Conservation (phyloP, 2,888 invertebrate species). For the Nymphalis polychloros region DNA sequence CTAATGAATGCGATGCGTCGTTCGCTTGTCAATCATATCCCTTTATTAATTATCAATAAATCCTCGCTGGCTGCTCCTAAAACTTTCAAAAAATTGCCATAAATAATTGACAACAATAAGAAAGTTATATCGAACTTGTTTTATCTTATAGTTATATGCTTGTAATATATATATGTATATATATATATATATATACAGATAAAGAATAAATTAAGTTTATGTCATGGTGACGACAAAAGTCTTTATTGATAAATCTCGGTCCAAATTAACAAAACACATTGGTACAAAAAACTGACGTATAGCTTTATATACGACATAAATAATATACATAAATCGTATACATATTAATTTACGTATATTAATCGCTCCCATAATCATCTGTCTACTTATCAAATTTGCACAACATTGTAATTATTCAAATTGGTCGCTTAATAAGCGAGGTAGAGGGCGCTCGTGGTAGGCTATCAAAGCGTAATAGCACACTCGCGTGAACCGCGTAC, state of each 20-base stretch:
- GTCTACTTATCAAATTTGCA: conserved; percentile 41
- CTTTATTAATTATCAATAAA: conserved; percentile 26
- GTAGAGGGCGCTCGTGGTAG: conserved; percentile 12
- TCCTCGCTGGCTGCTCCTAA: conserved; percentile 13
- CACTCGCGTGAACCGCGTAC: conserved; percentile 34
- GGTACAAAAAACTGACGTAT: not conserved
- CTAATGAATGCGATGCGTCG: conserved; percentile 24
- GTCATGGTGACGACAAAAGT: too few species aligned
- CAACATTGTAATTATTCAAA: conserved; percentile 40
- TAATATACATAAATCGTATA: not conserved
- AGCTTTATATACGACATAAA: not conserved
- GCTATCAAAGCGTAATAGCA: conserved; percentile 3
- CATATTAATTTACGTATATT: conserved; percentile 2
- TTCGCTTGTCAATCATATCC: conserved; percentile 25
- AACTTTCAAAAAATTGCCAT: not conserved
- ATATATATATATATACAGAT: too few species aligned
- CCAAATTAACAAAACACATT: not conserved
- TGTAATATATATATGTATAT: too few species aligned
- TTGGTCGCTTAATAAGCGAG: conserved; percentile 31
- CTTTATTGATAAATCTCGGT: not conserved
- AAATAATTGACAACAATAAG: conserved; percentile 9
- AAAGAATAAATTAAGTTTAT: too few species aligned
- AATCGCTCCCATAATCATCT: conserved; percentile 17
- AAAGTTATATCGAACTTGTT: not conserved
- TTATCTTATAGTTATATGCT: not conserved